phyloP scores from a whole-genome alignment of 2,888 invertebrate species.

The Nowickia ferox region DNA sequence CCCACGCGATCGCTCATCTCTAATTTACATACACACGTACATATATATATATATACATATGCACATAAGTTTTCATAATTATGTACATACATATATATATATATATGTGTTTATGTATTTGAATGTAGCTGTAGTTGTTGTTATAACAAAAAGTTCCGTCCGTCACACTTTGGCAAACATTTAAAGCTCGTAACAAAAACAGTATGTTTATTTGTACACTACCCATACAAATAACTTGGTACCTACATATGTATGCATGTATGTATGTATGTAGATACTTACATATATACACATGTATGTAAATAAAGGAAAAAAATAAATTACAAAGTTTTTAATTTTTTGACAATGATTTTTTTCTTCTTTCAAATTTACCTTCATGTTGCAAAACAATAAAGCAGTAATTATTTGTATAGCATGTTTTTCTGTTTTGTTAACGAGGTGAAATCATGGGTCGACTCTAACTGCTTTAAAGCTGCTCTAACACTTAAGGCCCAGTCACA shows the following conservation, averaged over 20 bases:
- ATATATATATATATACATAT: no score
- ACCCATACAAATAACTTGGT: no score
- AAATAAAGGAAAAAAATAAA: neutral
- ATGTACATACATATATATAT: no score
- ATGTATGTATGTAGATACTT: no score
- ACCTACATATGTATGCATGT: neutral
- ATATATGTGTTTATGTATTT: no score
- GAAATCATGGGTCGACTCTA: neutral
- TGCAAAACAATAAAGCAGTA: no score
- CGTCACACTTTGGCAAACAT: constrained; percentile 50
- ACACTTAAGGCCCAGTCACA: no score
- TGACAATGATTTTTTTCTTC: neutral
- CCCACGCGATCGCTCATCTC: no score
- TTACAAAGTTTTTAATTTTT: neutral
- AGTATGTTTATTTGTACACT: neutral
- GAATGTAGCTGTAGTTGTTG: neutral
- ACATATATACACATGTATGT: neutral
- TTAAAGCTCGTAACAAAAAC: constrained; percentile 18
- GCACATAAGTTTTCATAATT: no score
- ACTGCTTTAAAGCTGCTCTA: neutral
- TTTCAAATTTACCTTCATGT: neutral
- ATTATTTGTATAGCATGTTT: no score
- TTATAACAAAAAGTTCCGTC: constrained; percentile 46
- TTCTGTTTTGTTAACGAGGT: neutral
- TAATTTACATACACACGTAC: no score